These are phyloP conservation scores for Bombyx huttoni DNA, from an alignment of 2,888 invertebrate species.

Conservation along the genomic window DNA sequence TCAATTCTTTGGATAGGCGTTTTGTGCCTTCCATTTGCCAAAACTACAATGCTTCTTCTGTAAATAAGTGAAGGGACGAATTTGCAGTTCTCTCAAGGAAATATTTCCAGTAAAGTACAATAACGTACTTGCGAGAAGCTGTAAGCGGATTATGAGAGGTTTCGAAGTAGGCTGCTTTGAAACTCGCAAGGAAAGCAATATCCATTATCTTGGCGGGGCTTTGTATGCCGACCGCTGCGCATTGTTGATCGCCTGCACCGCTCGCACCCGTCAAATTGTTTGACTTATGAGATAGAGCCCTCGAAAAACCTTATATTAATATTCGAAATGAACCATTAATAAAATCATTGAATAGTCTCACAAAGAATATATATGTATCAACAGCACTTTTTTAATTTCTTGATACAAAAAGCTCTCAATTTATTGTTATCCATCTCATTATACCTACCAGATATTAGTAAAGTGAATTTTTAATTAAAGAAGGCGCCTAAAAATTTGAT, in stretches of 20 bases:
- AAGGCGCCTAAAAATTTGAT: slow-evolving; percentile 30
- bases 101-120: slow-evolving; percentile 58
- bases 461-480: no score
- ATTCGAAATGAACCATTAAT: background rate
- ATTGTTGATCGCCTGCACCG: slow-evolving; percentile 45
- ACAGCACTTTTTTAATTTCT: no score
- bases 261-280: slow-evolving; percentile 32
- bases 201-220: slow-evolving; percentile 63
- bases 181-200: slow-evolving; percentile 69
- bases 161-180: slow-evolving; percentile 67
- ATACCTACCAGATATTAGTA: no score
- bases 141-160: slow-evolving; percentile 68
- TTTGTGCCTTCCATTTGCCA: slow-evolving; percentile 22
- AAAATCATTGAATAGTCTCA: background rate
- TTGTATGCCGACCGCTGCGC: slow-evolving; percentile 47
- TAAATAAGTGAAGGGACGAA: slow-evolving; percentile 30
- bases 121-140: slow-evolving; percentile 54
- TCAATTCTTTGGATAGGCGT: no score
- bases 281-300: slow-evolving; percentile 27
- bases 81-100: slow-evolving; percentile 31
- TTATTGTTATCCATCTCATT: no score
- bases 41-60: slow-evolving; percentile 27
- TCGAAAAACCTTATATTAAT: slow-evolving; percentile 13
- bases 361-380: background rate
- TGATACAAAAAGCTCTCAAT: no score